Base-by-base conservation (phyloP, 2,888 invertebrate species). In the Papilio elwesi region DNA sequence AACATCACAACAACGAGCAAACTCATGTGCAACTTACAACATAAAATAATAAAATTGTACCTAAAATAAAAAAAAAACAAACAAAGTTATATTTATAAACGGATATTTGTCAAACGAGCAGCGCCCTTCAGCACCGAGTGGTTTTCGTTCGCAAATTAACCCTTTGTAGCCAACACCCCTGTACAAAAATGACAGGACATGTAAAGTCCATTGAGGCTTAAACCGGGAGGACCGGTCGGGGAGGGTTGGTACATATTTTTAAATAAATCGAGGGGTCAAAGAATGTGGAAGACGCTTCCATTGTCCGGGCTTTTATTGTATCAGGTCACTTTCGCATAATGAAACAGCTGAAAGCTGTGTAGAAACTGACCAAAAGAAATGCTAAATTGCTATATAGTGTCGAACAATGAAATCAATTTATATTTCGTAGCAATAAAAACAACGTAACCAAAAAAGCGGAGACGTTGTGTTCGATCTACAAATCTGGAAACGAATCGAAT, bases 141-240 rank as follows among this genome's bases (percentile, higher is more conserved):
- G 77, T 81, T 81, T 83, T 81, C 78, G 78, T 77, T 80, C 76
- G 79, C 81, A 83, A 82, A 82, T 80, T 82, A 84, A 86, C 86
- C 87, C 85, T 85, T 85, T 83, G 81, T 81, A 74, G 73, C 75
- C 68, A 77, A 77, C 81, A 73, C 79, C 85, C 83, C 80, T 77
- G 77, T 76, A 74, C 69, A 74, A 78, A 79, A 82, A 80, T 86
- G 88, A 88, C 88, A 87, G 85, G 82, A 88, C 90, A 90, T 77
- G 89, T 83, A 83, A 88, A 88, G 71, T 86, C 90, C 90, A 90
- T 90, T 88, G 85, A 83, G 79, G 81, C 64, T 80, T 81, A 82
- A 84, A 87, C 86, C 86, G 81, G 86, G 86, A 82, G 81, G 76
- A 79, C 78, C 77, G 77, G 79, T 78, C 75, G 74, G 78, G 74